Base-by-base conservation (phyloP, 2,113 vertebrate species). In the Columba livia region DNA sequence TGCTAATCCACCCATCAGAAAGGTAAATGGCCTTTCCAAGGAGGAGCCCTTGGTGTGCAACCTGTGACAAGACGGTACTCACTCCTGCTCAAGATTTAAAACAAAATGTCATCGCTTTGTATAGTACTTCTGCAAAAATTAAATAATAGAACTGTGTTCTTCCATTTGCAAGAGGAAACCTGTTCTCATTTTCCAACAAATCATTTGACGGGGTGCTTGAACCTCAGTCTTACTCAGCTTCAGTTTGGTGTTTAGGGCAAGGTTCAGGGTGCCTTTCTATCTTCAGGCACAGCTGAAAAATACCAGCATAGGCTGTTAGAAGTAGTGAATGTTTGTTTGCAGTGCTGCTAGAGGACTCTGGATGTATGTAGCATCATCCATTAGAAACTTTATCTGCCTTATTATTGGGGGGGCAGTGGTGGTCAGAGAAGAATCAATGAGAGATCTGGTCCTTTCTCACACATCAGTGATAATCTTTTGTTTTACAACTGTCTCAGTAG, bases 261-360 rank as follows among this genome's bases (percentile, higher is more conserved):
- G n/a, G 34, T 14, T 69, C 47, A 42, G 0, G 1, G 16, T 13
- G 28, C 25, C 15, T 48, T 87, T 3, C 2, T 3, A 2, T 57
- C 66, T 79, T 81, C 36, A 87, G 58, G 23, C n/a, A 79, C 24
- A 53, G 32, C 62, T 85, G 73, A 40, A 69, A 53, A 89, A 56
- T 6, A 40, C 10, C 29, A 42, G 23, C 6, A 6, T 10, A 26
- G 24, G 3, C 8, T 61, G 29, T 34, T 82, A 53, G 36, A 51
- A 44, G 18, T 6, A 57, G 29, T 1, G 38, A 58, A 51, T 5
- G 0, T 3, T 34, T 54, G 23, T 71, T 42, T 75, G 72, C 72
- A 48, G 69, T 44, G 57, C 69, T 90, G 14, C 29, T 51, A 16
- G 26, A 78, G 34, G 57, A 23, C n/a, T 61, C 47, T 24, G 34